Conservation (phyloP, 1,140 invertebrate genomes). For the Diorhabda sublineata region DNA sequence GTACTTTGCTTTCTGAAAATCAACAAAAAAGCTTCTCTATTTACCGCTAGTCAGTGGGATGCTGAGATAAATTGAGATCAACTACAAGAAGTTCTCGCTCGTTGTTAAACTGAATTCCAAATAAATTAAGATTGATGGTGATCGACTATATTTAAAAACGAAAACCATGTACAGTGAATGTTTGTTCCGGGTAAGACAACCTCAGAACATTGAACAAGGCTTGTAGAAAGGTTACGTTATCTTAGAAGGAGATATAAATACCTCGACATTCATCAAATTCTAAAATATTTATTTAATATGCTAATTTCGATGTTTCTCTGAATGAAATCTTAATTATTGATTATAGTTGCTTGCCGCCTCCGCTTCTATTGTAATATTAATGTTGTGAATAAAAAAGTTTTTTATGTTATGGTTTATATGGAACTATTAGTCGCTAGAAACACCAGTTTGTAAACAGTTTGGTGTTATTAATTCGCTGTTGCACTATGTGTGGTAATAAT, state of each 20-base stretch:
- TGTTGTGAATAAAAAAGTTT: no score
- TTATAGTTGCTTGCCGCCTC: background rate
- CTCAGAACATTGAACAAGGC: background rate
- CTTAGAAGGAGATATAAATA: background rate
- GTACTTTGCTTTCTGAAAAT: background rate
- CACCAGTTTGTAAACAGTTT: no score
- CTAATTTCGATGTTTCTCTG: background rate
- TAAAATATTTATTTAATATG: background rate
- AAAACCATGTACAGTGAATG: constrained; percentile 2
- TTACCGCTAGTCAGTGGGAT: background rate
- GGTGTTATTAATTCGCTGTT: no score
- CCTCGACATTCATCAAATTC: background rate
- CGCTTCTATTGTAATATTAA: no score
- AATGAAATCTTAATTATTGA: background rate
- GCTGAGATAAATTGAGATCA: constrained; percentile 2
- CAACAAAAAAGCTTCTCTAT: background rate
- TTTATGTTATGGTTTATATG: no score
- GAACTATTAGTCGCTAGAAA: no score
- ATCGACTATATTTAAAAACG: constrained; percentile 1
- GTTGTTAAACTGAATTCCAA: background rate
- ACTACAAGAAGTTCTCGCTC: background rate
- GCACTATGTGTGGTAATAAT: no score
- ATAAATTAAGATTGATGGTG: constrained; percentile 2
- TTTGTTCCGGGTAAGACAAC: background rate
- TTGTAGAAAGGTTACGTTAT: background rate